These are phyloP conservation scores for Mizuhopecten yessoensis DNA, from an alignment of 1,140 invertebrate species.

Conservation along the genomic window DNA sequence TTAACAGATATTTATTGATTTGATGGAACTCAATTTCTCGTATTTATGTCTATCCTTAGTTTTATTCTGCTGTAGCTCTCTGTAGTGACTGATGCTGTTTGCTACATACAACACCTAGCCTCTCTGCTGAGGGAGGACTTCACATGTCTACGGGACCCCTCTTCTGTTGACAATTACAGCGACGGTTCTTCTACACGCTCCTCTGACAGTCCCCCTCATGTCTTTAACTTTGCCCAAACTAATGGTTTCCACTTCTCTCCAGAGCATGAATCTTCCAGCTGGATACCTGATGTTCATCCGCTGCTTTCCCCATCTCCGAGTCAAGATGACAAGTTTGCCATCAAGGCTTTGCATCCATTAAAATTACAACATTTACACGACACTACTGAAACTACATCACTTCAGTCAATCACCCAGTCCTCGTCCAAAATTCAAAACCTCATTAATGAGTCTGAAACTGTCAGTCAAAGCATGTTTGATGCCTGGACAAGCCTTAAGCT, in stretches of 20 bases:
- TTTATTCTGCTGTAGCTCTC: neutral
- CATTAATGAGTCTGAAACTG: neutral
- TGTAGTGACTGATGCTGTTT: neutral
- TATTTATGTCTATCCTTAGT: too few relatives aligned
- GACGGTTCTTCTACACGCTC: neutral
- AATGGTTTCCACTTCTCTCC: neutral
- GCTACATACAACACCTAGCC: neutral
- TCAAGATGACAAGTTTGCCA: neutral
- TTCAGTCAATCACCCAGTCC: neutral
- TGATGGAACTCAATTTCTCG: too few relatives aligned
- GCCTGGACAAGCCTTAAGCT: conserved; percentile 17
- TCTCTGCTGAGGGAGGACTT: neutral
- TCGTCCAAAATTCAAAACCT: neutral
- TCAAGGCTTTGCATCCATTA: neutral
- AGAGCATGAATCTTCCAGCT: neutral
- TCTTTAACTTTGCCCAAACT: neutral
- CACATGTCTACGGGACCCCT: neutral
- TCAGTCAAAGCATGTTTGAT: conserved; percentile 22
- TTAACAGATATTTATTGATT: too few relatives aligned
- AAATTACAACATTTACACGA: neutral
- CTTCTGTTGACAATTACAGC: neutral
- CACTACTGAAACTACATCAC: neutral
- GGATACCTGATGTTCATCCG: neutral
- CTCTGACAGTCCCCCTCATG: neutral
- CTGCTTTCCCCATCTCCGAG: neutral